phyloP scores from a whole-genome alignment of 2,113 vertebrate species.

The Naja naja region DNA sequence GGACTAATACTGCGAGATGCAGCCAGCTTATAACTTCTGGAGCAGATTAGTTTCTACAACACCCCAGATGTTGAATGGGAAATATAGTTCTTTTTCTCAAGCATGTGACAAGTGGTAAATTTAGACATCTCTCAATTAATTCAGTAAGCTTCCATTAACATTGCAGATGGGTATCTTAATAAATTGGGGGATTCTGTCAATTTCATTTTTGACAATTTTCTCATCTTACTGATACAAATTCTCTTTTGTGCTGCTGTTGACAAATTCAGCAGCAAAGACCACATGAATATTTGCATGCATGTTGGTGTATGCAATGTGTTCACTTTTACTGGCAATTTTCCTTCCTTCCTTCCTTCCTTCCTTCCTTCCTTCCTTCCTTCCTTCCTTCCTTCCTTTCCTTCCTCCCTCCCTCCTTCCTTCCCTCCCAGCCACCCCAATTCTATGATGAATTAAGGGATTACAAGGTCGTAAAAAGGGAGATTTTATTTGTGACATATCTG shows the following conservation, averaged over 20 bases:
- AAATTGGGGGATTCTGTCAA: neutral
- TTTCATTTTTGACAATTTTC: neutral
- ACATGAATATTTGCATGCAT: neutral
- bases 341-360: neutral
- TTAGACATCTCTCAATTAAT: slow-evolving; percentile 54
- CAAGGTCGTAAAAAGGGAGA: neutral
- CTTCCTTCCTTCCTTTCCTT: no score
- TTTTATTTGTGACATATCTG: neutral
- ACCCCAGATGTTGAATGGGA: slow-evolving; percentile 52
- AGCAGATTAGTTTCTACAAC: slow-evolving; percentile 47
- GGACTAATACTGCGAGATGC: slow-evolving; percentile 31
- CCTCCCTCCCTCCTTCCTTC: no score
- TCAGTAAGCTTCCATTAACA: neutral
- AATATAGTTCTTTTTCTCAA: slow-evolving; percentile 62
- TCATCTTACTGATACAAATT: neutral
- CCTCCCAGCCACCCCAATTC: neutral
- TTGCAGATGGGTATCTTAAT: neutral
- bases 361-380: no score
- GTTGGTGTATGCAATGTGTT: neutral
- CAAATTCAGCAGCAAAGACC: neutral
- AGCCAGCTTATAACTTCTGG: slow-evolving; percentile 25
- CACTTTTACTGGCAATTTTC: neutral
- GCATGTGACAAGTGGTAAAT: slow-evolving; percentile 62
- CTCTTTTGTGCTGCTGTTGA: neutral
- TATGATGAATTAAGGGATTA: neutral